A percentile compares a stretch with the other conserved stretches of the same genome.
phyloP scores from a whole-genome alignment of 2,888 invertebrate genomes.

The Tinea trinotella region DNA sequence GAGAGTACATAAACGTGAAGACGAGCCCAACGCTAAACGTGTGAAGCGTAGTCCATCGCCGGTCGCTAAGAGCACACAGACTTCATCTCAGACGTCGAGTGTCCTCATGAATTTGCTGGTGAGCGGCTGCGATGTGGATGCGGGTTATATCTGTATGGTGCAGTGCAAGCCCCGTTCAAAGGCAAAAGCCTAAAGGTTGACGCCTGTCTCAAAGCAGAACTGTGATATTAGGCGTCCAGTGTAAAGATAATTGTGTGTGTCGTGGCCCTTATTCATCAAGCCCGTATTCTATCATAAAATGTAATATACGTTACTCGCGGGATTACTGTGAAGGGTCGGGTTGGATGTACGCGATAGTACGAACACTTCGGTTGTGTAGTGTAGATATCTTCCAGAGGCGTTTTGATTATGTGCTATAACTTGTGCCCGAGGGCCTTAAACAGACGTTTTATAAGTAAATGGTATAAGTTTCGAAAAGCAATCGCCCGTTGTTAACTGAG shows the following conservation, averaged over 20 bases:
- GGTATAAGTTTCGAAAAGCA: constrained; percentile 32
- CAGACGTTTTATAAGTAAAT: constrained; percentile 29
- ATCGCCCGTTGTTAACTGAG: constrained; percentile 32
- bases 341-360: background rate
- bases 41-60: constrained; percentile 57
- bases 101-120: constrained; percentile 96
- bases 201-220: constrained; percentile 36
- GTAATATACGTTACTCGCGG: background rate
- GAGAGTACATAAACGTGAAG: constrained; percentile 53
- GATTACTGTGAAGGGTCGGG: background rate
- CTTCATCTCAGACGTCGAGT: constrained; percentile 74
- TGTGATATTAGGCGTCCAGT: constrained; percentile 69
- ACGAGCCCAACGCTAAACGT: constrained; percentile 53
- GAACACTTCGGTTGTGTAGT: constrained; percentile 28
- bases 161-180: constrained; percentile 74
- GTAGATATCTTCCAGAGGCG: constrained; percentile 36
- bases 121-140: constrained; percentile 94
- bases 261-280: background rate
- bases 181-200: constrained; percentile 50
- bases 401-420: constrained; percentile 44
- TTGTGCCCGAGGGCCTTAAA: constrained; percentile 33
- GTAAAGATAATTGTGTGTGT: constrained; percentile 23
- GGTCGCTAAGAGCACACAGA: constrained; percentile 30
- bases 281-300: background rate
- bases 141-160: constrained; percentile 91